Percentiles rank a stretch among this genome's conserved stretches.
These are phyloP conservation scores for Poeciliopsis turrubarensis DNA, from an alignment of 2,113 vertebrate genomes.

Conservation along the genomic window DNA sequence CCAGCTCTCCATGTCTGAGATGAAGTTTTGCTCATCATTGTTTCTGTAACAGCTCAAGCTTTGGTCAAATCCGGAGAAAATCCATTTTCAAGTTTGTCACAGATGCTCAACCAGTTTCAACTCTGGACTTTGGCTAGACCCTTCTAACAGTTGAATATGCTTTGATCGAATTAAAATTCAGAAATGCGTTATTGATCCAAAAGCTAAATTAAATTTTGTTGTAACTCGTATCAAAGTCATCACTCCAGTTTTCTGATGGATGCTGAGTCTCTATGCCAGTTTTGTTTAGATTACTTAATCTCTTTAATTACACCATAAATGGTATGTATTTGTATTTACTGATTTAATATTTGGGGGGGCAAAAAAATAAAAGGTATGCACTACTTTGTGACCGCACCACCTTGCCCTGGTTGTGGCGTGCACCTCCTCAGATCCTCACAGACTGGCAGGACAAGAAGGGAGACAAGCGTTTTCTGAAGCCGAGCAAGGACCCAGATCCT, in stretches of 20 bases:
- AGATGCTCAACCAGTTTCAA: background rate
- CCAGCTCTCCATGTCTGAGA: too few species aligned
- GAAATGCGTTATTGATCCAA: too few species aligned
- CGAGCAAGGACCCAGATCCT: slow-evolving; percentile 91
- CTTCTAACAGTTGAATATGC: background rate
- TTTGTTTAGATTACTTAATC: too few species aligned
- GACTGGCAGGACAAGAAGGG: slow-evolving; percentile 99
- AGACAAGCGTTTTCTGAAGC: slow-evolving; percentile 91
- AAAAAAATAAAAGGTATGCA: background rate
- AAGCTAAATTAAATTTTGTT: too few species aligned
- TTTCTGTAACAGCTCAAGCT: too few species aligned
- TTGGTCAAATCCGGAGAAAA: background rate
- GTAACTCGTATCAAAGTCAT: too few species aligned
- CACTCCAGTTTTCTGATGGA: too few species aligned
- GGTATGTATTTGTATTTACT: background rate
- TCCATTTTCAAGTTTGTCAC: background rate
- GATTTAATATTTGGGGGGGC: too few species aligned
- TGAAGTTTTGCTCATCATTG: background rate
- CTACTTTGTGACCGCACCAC: background rate
- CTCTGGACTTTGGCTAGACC: background rate
- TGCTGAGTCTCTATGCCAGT: too few species aligned
- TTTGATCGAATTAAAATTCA: background rate
- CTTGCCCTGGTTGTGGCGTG: background rate
- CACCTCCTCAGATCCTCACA: slow-evolving; percentile 89
- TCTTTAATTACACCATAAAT: background rate